Base-by-base conservation (phyloP, 1,140 invertebrate species). In the Saxidomus purpurata region DNA sequence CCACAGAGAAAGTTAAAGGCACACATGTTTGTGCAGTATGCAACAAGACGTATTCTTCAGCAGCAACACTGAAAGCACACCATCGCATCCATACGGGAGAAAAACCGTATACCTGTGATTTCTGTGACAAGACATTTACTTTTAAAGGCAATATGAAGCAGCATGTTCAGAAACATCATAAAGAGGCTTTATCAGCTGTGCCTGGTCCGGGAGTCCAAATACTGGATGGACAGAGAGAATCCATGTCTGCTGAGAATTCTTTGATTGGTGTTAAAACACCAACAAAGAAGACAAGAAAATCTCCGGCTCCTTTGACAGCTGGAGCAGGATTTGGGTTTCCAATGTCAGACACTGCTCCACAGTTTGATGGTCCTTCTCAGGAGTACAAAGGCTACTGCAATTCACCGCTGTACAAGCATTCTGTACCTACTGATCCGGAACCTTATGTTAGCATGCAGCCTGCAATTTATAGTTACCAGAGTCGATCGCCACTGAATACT, bases 131-230 rank as follows among this genome's bases (percentile, higher is more conserved):
- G 59, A 76, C 91, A 8, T 93, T 93, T 81, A 87, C 92, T 13
- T 89, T 90, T 36, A 82, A 84, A 34, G 89, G 83, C 22, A 90
- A 90, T 49, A 89, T 96, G 43, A 94, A 96, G 55, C 94, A 95
- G 17, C 95, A 96, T 84, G 87, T 92, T 52, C 88, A 92, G 80
- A 95, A 93, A 31, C 94, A 95, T 55, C 86, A 88, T 43, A 88
- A 88, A 67, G 86, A 88, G 9, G 61, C 49, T 19, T 52, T 34
- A 52, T 49, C 76, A 34, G 47, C 43, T 25, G 47, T n/a, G 13
- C 55, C 55, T 36, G n/a, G n/a, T 43, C 43, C 43, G 15, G 84
- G 38, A 25, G 83, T 19, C 28, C 59, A 15, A 31, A 40, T 25
- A 34, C n/a, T 34, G 31, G 82, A 71, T 0, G 63, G n/a, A 19